Percentiles rank a stretch among this genome's conserved stretches.
These are phyloP conservation scores for Dioctria rufipes DNA, from an alignment of 2,888 invertebrate genomes.

Conservation along the genomic window DNA sequence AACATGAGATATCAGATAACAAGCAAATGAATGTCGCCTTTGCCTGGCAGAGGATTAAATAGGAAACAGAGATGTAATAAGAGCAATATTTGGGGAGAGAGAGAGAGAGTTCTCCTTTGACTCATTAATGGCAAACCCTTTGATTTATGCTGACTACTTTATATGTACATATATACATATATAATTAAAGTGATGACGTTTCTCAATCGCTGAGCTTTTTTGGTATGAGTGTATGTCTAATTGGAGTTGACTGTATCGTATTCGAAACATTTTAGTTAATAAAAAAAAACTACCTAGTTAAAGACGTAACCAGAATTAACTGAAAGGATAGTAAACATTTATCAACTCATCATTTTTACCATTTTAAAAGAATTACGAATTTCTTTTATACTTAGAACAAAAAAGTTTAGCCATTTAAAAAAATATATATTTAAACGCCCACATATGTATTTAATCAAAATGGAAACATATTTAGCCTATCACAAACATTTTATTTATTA, in stretches of 20 bases:
- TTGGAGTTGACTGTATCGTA: not conserved
- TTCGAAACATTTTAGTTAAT: no score
- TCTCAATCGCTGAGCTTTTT: not conserved
- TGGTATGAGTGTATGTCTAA: not conserved
- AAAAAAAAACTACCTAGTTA: no score
- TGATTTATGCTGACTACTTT: constrained; percentile 10
- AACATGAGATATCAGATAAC: constrained; percentile 38
- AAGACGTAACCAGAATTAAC: no score
- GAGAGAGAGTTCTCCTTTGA: not conserved
- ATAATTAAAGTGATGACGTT: constrained; percentile 19
- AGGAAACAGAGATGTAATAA: constrained; percentile 38
- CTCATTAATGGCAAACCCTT: constrained; percentile 37
- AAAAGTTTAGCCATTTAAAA: no score
- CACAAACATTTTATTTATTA: no score
- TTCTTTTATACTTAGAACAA: no score
- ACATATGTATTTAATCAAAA: no score
- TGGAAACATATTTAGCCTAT: no score
- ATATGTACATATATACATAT: not conserved
- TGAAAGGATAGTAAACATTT: no score
- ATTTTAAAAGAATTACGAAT: no score
- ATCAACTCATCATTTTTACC: no score
- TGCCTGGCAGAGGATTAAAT: not conserved
- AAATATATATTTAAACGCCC: no score
- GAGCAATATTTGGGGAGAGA: constrained; percentile 26
- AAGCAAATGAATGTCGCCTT: not conserved